Percentiles rank a stretch among this genome's conserved stretches.
Conservation (phyloP, 2,888 invertebrate genomes). For the Spisula subtruncata region DNA sequence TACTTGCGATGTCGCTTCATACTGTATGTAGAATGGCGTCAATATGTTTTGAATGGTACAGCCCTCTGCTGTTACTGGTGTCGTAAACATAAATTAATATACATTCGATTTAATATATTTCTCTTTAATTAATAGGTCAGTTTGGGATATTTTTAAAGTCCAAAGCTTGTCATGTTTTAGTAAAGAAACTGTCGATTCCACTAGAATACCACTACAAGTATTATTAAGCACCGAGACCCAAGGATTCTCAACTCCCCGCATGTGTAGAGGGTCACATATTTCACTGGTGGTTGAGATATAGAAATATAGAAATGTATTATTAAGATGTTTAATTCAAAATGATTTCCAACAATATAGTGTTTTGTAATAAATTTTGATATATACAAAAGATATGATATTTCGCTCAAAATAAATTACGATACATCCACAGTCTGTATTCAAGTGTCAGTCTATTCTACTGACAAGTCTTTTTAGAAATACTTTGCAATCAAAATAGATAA, state of each 20-base stretch:
- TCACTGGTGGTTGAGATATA: not conserved
- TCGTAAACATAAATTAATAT: no score
- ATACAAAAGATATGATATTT: constrained; percentile 51
- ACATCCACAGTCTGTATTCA: constrained; percentile 63
- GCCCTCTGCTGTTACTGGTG: no score
- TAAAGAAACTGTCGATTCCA: not conserved
- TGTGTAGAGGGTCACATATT: not conserved
- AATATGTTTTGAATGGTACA: no score
- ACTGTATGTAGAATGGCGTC: no score
- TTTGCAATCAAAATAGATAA: constrained; percentile 63
- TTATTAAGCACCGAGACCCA: not conserved
- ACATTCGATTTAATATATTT: no score
- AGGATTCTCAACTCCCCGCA: not conserved
- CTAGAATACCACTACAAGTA: not conserved
- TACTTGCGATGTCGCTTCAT: no score
- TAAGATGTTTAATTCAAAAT: constrained; percentile 26
- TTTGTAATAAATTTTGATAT: constrained; percentile 16
- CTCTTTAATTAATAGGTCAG: no score
- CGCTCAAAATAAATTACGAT: constrained; percentile 54
- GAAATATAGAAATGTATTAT: not conserved
- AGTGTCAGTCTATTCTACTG: constrained; percentile 63
- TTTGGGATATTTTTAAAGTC: no score
- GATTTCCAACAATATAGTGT: constrained; percentile 35
- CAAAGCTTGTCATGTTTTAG: no score
- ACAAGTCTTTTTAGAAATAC: constrained; percentile 54